Base-by-base conservation (phyloP, 2,797 vertebrate genomes). In the Rhinophrynus dorsalis region DNA sequence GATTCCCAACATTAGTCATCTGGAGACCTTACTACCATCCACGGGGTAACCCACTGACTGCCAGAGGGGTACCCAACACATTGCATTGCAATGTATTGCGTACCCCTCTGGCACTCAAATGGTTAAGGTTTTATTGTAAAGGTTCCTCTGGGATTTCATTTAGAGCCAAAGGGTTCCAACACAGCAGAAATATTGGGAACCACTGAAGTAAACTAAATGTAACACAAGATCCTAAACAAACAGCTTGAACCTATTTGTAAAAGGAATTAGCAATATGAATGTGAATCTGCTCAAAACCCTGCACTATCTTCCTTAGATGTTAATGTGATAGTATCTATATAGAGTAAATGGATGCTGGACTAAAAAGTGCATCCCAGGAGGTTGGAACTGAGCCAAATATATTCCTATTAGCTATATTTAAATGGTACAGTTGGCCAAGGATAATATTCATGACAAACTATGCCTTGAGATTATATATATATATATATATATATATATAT, bases 241-340 rank as follows among this genome's bases (percentile, higher is more conserved):
- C 18, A 32, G 42, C 86, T 83, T 81, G 83, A 86, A 80, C 74
- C 79, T 86, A 84, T 85, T 85, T 82, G 84, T 80, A 88, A 87
- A 84, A 88, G 78, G 82, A 75, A 5, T 76, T 76, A 75, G 86
- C 86, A 83, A 89, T 85, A 88, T 91, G 90, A 91, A 91, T 91
- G 88, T 32, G 77, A n/a, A n/a, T n/a, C n/a, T 17, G 12, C 15
- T 15, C 38, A 29, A 7, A 61, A 32, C 8, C 15, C 20, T 11
- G 1, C 18, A 84, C 82, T 87, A 77, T 80, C 66, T 86, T 89
- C 81, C 88, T 84, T 78, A 83, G 78, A 80, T 89, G 90, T 94
- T 93, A n/a, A n/a, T n/a, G n/a, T n/a, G n/a, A n/a, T n/a, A 88
- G 92, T 94, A 94, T 93, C 92, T 93, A 93, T 94, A 90, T 84